These are phyloP conservation scores for Melanotaenia trifasciata DNA, from an alignment of 2,797 vertebrate species.

Conservation along the genomic window DNA sequence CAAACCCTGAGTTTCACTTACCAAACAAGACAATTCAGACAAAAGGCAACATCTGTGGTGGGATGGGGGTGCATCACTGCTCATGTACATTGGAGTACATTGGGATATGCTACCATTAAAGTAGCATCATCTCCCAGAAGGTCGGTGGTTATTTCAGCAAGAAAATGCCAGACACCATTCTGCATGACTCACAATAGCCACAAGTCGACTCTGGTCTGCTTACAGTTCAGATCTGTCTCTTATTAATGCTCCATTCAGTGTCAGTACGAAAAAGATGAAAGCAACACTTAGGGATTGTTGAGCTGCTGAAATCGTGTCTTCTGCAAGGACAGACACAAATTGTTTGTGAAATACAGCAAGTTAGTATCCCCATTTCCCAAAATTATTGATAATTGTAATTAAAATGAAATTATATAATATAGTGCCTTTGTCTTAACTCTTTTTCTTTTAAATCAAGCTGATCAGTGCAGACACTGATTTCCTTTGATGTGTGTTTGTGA, in stretches of 20 bases:
- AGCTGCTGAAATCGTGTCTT: background rate
- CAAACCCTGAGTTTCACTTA: no score
- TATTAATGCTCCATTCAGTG: background rate
- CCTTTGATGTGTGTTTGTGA: no score
- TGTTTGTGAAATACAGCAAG: no score
- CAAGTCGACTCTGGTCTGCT: background rate
- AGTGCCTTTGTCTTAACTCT: no score
- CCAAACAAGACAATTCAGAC: no score
- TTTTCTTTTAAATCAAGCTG: no score
- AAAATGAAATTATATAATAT: no score
- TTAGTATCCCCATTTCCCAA: background rate
- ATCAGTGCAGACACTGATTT: no score
- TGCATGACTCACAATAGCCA: background rate
- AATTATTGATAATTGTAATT: background rate
- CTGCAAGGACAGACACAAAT: background rate
- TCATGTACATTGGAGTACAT: background rate
- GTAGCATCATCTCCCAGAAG: background rate
- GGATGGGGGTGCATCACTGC: no score
- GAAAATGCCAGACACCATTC: background rate
- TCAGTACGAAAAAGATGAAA: background rate
- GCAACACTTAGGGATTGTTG: no score
- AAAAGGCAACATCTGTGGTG: background rate
- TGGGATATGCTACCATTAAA: background rate
- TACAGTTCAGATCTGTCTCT: background rate
- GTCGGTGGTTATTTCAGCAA: background rate